Base-by-base conservation (phyloP, 35 echinoderm and acorn worm genomes). In the Acanthaster planci region DNA sequence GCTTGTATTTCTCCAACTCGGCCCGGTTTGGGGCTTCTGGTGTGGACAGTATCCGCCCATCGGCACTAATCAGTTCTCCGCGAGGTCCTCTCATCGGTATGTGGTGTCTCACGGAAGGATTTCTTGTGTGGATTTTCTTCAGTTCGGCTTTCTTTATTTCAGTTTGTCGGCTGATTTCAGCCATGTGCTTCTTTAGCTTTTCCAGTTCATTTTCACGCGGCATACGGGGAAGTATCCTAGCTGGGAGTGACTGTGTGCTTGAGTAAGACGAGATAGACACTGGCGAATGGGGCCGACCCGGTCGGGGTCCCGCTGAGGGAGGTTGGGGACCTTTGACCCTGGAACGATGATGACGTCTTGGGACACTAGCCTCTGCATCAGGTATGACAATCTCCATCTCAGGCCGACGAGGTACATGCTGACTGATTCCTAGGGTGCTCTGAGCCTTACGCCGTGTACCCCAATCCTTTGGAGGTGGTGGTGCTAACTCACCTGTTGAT, bases 221-320 rank as follows among this genome's bases (percentile, higher is more conserved):
- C 9, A 72, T 2, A 3, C 64, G 64, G 2, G 64, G 64, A 26
- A 72, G 34, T 26, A 72, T 72, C 64, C 64, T 21, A 34, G 64
- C 64, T 72, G 64, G 64, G 23, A 72, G 64, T 29, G 64, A 72
- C 64, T 72, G 64, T 19, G 64, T 72, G 64, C 64, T 72, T 2
- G 64, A 72, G 23, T 72, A 72, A 35, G 26, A 31, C 23, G 64
- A 21, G 64, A 72, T 16, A 0, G 64, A 72, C 26, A 72, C 64
- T 2, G 64, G 64, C 14, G 64, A 72, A 14, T 26, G 34, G 30
- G 64, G 64, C 64, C 64, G 64, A 72, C 64, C 64, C 22, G 64
- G 30, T 30, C 64, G 22, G 64, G 64, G 26, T 31, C 29, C 64
- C 9, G 64, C 3, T 31, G 64, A 26, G 26, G 64, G 64, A 9